phyloP scores from a whole-genome alignment of 1,140 invertebrate species.

The Ceratoteleas bidentatus region DNA sequence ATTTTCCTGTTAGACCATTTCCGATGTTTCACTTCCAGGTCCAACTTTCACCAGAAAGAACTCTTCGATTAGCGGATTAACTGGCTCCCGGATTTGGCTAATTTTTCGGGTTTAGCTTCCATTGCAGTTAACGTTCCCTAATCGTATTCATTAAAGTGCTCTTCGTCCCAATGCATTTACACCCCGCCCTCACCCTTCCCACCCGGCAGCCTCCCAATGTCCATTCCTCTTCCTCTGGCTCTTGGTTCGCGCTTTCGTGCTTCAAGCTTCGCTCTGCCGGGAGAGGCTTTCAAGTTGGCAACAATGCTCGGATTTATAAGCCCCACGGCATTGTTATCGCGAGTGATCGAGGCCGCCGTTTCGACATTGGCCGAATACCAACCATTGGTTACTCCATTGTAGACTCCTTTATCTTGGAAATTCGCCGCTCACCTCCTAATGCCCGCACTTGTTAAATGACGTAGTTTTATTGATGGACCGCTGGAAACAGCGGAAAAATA shows the following conservation, averaged over 20 bases:
- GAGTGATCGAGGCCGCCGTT: constrained; percentile 72
- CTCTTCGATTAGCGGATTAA: background rate
- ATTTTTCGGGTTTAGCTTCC: constrained; percentile 73
- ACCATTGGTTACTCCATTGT: constrained; percentile 76
- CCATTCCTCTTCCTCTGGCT: constrained; percentile 64
- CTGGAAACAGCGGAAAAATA: constrained; percentile 61
- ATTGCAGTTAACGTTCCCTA: constrained; percentile 77
- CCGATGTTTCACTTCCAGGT: too few relatives aligned
- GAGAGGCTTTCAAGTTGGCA: constrained; percentile 75
- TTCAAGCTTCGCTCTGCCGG: constrained; percentile 55
- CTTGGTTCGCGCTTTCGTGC: constrained; percentile 42
- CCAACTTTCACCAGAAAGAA: constrained; percentile 9
- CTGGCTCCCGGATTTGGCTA: background rate
- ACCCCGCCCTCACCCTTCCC: constrained; percentile 63
- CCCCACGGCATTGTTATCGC: constrained; percentile 75
- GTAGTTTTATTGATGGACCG: constrained; percentile 75
- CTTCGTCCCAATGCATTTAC: constrained; percentile 76
- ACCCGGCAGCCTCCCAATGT: constrained; percentile 36
- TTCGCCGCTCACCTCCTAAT: constrained; percentile 66
- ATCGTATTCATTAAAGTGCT: constrained; percentile 80
- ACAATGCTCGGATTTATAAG: constrained; percentile 78
- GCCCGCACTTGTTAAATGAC: constrained; percentile 70
- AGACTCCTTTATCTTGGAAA: constrained; percentile 76
- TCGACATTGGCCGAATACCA: constrained; percentile 78
- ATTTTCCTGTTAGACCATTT: too few relatives aligned